Conservation (phyloP, 2,888 invertebrate species). For the Drosophila pegasa region DNA sequence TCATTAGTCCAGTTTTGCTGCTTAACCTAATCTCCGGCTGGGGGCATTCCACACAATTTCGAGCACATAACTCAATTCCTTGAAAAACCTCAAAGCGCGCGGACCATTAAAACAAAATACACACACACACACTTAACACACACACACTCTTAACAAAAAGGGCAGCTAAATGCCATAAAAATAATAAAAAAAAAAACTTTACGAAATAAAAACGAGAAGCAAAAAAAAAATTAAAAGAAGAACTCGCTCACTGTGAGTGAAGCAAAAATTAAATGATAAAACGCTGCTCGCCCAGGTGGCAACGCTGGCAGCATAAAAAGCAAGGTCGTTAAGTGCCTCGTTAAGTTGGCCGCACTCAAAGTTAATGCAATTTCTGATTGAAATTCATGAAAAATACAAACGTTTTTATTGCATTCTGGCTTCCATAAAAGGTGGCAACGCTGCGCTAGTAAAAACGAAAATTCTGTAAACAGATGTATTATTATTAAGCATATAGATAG, state of each 20-base stretch:
- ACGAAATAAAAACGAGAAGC: conserved; percentile 1
- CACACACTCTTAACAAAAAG: conserved; percentile 24
- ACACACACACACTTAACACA: conserved; percentile 15
- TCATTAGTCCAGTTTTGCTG: conserved; percentile 19
- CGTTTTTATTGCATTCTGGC: background rate
- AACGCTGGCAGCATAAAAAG: background rate
- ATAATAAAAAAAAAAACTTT: conserved; percentile 4
- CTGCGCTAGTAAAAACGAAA: background rate
- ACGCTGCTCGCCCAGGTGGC: conserved; percentile 5
- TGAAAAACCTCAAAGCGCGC: conserved; percentile 43
- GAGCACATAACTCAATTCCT: conserved; percentile 32
- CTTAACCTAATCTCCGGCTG: conserved; percentile 42
- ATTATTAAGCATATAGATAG: no score
- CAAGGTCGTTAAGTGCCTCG: background rate
- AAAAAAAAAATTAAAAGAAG: conserved; percentile 2
- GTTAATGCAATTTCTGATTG: background rate
- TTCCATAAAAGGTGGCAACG: background rate
- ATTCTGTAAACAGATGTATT: background rate
- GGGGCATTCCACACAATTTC: conserved; percentile 34
- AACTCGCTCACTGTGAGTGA: conserved; percentile 8
- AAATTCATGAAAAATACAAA: background rate
- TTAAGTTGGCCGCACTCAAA: conserved; percentile 12
- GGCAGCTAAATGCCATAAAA: conserved; percentile 59
- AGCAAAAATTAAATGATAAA: conserved; percentile 19
- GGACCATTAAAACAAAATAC: conserved; percentile 37